These are phyloP conservation scores for Atethmia centrago DNA, from an alignment of 2,888 invertebrate genomes.

Conservation along the genomic window DNA sequence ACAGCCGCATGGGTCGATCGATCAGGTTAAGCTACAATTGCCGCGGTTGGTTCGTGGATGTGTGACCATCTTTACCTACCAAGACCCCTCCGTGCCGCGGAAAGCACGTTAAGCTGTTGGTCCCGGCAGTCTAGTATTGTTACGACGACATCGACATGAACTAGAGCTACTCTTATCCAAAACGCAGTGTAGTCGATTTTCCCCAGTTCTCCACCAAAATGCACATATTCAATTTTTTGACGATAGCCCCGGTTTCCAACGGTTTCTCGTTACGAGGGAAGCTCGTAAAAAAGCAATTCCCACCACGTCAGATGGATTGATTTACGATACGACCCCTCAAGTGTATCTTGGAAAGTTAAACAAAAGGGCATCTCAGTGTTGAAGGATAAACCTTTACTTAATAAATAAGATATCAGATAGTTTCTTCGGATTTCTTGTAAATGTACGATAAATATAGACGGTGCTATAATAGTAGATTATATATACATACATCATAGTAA, in stretches of 20 bases:
- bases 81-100: too few relatives aligned
- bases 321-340: conserved; percentile 80
- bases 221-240: conserved; percentile 14
- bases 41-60: too few relatives aligned
- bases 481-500: too few relatives aligned
- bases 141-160: background rate
- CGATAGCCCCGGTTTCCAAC: conserved; percentile 30
- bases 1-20: too few relatives aligned
- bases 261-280: conserved; percentile 59
- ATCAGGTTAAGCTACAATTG: too few relatives aligned
- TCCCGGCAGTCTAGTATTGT: background rate
- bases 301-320: conserved; percentile 81
- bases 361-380: conserved; percentile 66
- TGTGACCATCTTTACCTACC: too few relatives aligned
- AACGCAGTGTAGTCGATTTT: background rate
- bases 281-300: conserved; percentile 82
- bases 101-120: too few relatives aligned
- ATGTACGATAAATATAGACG: too few relatives aligned
- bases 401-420: conserved; percentile 66
- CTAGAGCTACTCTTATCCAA: background rate
- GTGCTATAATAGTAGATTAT: too few relatives aligned
- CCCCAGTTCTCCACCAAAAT: background rate
- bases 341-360: conserved; percentile 72
- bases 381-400: conserved; percentile 67
- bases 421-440: conserved; percentile 24